Conservation (phyloP, 2,113 vertebrate genomes). For the Galemys pyrenaicus region DNA sequence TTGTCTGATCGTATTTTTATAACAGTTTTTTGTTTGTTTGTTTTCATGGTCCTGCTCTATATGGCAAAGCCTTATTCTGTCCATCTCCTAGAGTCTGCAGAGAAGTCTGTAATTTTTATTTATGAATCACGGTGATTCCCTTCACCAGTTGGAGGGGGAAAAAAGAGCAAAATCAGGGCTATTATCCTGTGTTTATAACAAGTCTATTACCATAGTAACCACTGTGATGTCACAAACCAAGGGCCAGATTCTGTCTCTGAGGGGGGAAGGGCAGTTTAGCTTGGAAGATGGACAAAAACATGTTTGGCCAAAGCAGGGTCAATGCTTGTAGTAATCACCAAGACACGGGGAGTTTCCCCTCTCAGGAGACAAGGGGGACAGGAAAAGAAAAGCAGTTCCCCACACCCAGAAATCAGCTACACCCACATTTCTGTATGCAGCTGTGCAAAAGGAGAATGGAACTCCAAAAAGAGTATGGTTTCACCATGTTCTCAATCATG, state of each 20-base stretch:
- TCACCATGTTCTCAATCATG: conserved; percentile 59
- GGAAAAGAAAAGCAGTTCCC: conserved; percentile 28
- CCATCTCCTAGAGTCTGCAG: conserved; percentile 14
- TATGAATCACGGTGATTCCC: conserved; percentile 59
- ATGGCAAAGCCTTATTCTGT: background rate
- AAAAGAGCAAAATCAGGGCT: conserved; percentile 51
- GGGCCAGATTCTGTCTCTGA: conserved; percentile 53
- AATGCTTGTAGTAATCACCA: background rate
- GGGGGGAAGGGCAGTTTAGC: background rate
- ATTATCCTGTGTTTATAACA: conserved; percentile 77
- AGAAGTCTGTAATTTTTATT: conserved; percentile 63
- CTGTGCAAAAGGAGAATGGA: conserved; percentile 60
- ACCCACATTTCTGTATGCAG: conserved; percentile 50
- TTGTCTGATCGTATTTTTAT: conserved; percentile 9
- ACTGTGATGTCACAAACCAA: conserved; percentile 69
- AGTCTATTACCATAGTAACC: conserved; percentile 75
- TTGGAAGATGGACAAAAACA: background rate
- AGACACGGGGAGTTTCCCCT: background rate
- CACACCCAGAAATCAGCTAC: conserved; percentile 35
- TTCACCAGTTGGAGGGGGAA: background rate
- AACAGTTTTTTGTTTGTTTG: background rate
- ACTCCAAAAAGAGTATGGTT: conserved; percentile 45
- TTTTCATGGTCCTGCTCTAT: background rate
- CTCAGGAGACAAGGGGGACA: background rate
- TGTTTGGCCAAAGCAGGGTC: conserved; percentile 12